Percentiles rank a stretch among this genome's conserved stretches.
Conservation (phyloP, 35 echinoderm and acorn worm species). For the Heliocidaris tuberculata region DNA sequence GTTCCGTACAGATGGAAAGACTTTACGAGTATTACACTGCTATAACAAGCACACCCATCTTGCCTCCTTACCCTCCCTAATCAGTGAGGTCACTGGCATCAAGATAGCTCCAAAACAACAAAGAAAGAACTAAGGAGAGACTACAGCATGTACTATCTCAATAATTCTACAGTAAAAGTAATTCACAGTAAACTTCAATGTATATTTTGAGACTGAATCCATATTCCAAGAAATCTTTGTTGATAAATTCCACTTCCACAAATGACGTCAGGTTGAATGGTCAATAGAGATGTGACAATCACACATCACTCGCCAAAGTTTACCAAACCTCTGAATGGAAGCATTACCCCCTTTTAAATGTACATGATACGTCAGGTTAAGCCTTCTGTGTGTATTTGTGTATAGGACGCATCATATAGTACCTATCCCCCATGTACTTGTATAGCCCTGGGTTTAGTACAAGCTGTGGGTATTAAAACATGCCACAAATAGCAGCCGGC, state of each 20-base stretch:
- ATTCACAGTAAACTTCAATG: background rate
- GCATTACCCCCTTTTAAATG: background rate
- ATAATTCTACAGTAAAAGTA: background rate
- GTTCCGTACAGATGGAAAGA: constrained; percentile 1
- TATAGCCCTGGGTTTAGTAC: background rate
- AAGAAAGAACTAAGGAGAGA: background rate
- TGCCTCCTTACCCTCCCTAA: background rate
- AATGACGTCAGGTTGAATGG: background rate
- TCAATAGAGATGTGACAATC: background rate
- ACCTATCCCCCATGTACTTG: background rate
- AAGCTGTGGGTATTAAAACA: constrained; percentile 22
- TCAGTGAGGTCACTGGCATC: background rate
- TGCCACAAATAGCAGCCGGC: constrained; percentile 27
- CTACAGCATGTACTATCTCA: background rate
- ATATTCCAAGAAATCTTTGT: background rate
- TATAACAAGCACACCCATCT: constrained; percentile 20
- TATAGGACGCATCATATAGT: background rate
- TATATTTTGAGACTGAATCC: background rate
- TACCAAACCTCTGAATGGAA: background rate
- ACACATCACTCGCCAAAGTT: background rate
- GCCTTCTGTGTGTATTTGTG: background rate
- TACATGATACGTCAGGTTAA: background rate
- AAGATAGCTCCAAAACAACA: background rate
- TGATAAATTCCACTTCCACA: background rate
- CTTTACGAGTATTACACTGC: background rate